Evolutionary conservation across 1,140 invertebrate species (phyloP).

Genomic region (Frieseomelitta varia): DNA sequence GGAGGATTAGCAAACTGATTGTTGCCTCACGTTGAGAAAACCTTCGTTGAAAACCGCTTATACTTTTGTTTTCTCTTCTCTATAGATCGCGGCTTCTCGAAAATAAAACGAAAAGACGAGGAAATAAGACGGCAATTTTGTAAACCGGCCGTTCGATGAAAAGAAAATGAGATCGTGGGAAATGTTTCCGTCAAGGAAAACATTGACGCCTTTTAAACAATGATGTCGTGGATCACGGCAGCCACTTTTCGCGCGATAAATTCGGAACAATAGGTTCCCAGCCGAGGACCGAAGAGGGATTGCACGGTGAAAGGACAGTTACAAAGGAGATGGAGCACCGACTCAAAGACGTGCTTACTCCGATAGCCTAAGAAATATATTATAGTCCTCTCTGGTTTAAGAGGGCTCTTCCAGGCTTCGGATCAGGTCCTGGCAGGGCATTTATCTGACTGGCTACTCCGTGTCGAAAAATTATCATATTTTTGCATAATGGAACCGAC

Average conservation of each 20-base stretch:
- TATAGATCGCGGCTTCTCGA: too few relatives aligned
- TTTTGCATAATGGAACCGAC: constrained; percentile 76
- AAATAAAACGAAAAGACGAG: too few relatives aligned
- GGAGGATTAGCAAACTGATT: neutral
- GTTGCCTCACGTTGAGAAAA: too few relatives aligned
- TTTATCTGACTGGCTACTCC: constrained; percentile 59
- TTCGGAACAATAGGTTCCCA: constrained; percentile 11
- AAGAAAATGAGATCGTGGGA: neutral
- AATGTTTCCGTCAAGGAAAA: neutral
- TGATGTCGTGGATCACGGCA: neutral
- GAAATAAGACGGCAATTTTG: too few relatives aligned
- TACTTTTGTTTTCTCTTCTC: too few relatives aligned
- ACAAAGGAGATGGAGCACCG: constrained; percentile 23
- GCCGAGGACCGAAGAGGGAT: neutral
- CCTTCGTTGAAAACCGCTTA: neutral
- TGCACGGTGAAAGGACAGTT: constrained; percentile 24
- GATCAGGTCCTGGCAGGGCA: constrained; percentile 65
- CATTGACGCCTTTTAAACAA: constrained; percentile 1
- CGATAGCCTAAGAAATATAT: constrained; percentile 55
- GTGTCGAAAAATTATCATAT: constrained; percentile 72
- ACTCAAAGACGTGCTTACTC: constrained; percentile 22
- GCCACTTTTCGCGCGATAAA: constrained; percentile 20
- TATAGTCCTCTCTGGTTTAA: constrained; percentile 32
- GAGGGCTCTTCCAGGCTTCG: constrained; percentile 21
- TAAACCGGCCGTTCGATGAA: neutral